These are phyloP conservation scores for Etia nguti DNA, from an alignment of 2,113 vertebrate species.

Conservation along the genomic window DNA sequence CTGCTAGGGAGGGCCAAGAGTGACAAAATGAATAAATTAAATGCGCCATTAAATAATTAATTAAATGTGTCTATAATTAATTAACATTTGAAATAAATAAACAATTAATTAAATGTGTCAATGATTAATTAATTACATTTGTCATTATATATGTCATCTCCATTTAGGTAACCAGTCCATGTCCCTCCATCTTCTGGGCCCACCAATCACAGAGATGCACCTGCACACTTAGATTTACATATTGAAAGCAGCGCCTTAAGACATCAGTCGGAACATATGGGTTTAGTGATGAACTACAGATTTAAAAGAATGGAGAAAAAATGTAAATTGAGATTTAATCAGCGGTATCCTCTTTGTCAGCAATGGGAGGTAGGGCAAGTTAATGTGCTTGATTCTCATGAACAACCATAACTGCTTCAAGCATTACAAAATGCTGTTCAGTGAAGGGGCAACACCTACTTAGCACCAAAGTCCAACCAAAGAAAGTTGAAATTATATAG, in stretches of 20 bases:
- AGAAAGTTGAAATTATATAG: neutral
- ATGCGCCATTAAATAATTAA: fast-evolving
- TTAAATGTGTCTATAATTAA: neutral
- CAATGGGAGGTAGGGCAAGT: neutral
- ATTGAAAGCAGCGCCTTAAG: neutral
- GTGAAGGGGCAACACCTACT: neutral
- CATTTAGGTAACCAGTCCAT: neutral
- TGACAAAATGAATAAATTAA: neutral
- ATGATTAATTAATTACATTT: neutral
- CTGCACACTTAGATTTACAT: neutral
- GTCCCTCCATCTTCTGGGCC: neutral
- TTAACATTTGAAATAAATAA: neutral
- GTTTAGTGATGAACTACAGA: neutral
- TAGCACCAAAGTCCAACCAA: neutral
- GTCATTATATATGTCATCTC: neutral
- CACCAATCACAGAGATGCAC: neutral
- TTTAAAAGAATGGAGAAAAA: neutral
- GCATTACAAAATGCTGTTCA: neutral
- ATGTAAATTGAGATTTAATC: neutral
- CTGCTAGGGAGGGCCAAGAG: fast-evolving
- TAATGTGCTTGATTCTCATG: neutral
- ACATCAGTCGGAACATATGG: fast-evolving
- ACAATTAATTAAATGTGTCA: neutral
- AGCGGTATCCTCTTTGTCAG: neutral
- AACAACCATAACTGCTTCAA: neutral